phyloP scores from a whole-genome alignment of 1,140 invertebrate species.

The Drosophila ambigua region DNA sequence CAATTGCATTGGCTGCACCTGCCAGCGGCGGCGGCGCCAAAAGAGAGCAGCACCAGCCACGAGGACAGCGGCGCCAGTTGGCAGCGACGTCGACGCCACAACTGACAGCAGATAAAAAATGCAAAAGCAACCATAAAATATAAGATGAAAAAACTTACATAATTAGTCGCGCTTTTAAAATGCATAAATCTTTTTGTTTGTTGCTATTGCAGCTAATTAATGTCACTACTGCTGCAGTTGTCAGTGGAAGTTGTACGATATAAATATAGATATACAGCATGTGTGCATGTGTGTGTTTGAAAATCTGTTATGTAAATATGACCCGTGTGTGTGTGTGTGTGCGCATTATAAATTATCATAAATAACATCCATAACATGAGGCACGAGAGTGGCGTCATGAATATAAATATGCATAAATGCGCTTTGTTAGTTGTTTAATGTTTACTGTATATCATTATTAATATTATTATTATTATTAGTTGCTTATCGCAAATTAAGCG shows the following conservation, averaged over 20 bases:
- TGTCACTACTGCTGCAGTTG: conserved; percentile 65
- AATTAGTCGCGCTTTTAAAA: conserved; percentile 68
- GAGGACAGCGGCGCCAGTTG: conserved; percentile 14
- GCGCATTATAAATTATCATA: conserved; percentile 59
- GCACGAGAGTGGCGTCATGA: conserved; percentile 43
- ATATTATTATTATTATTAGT: conserved; percentile 19
- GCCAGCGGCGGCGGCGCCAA: conserved; percentile 21
- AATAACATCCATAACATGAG: conserved; percentile 31
- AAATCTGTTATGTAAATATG: conserved; percentile 36
- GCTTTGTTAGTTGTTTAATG: conserved; percentile 78
- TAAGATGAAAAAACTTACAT: conserved; percentile 44
- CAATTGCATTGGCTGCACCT: conserved; percentile 74
- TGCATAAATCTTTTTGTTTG: conserved; percentile 61
- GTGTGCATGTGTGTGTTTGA: conserved; percentile 9
- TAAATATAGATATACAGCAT: conserved; percentile 38
- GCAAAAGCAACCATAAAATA: conserved; percentile 15
- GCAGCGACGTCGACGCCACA: conserved; percentile 32
- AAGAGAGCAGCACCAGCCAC: not conserved
- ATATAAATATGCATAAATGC: conserved; percentile 64
- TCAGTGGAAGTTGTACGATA: conserved; percentile 47
- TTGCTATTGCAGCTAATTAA: conserved; percentile 63
- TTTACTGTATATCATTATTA: conserved; percentile 9
- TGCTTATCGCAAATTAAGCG: conserved; percentile 34
- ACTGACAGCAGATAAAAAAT: conserved; percentile 21
- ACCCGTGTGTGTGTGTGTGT: conserved; percentile 19